A percentile compares a stretch with the other conserved stretches of the same genome.
Conservation (phyloP, 1,140 invertebrate genomes). For the Sinella curviseta region DNA sequence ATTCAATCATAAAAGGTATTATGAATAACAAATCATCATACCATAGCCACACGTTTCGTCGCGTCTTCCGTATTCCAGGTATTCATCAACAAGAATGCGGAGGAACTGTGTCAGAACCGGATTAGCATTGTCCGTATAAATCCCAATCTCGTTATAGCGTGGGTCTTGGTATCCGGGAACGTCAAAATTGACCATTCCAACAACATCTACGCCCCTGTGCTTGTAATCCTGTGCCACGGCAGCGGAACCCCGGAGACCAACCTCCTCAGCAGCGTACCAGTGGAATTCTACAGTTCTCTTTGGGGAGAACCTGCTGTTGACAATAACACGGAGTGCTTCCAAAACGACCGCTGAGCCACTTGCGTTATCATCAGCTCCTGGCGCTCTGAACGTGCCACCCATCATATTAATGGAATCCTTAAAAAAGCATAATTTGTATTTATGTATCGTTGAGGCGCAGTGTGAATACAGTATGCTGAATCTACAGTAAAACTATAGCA, state of each 20-base stretch:
- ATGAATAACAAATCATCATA: no score
- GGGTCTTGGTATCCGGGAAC: background rate
- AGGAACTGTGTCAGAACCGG: background rate
- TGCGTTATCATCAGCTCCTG: conserved; percentile 33
- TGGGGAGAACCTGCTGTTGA: conserved; percentile 24
- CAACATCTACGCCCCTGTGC: background rate
- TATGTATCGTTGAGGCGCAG: no score
- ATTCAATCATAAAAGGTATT: no score
- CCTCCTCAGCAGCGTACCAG: conserved; percentile 43
- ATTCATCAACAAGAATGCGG: background rate
- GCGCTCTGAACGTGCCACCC: background rate
- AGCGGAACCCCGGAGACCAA: conserved; percentile 30
- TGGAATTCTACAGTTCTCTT: conserved; percentile 38
- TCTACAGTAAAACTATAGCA: background rate
- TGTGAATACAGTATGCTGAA: background rate
- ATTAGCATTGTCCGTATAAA: conserved; percentile 16
- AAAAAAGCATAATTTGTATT: no score
- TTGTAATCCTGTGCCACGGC: conserved; percentile 31
- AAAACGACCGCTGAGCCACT: conserved; percentile 15
- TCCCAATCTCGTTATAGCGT: background rate
- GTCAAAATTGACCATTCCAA: conserved; percentile 29
- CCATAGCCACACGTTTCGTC: background rate
- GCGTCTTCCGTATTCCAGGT: background rate
- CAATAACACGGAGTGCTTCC: conserved; percentile 16
- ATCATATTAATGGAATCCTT: background rate